phyloP scores from a whole-genome alignment of 2,113 vertebrate genomes.

The Fregata magnificens region DNA sequence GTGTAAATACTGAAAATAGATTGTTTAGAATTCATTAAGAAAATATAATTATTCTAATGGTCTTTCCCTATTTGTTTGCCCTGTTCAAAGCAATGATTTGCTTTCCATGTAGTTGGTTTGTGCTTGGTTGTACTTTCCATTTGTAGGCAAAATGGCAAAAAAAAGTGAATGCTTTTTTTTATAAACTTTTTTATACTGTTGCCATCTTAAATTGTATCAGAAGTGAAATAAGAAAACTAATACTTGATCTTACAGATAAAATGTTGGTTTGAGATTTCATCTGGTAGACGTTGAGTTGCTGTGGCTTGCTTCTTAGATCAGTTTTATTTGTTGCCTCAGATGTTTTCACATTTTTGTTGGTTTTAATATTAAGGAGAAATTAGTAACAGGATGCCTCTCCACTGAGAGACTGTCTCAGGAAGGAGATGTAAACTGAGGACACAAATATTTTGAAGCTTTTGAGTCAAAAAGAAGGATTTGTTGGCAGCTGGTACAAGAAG shows the following conservation, averaged over 20 bases:
- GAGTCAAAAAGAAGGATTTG: slow-evolving; percentile 28
- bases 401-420: slow-evolving; percentile 70
- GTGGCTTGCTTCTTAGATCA: background rate
- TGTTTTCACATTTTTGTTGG: background rate
- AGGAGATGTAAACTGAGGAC: slow-evolving; percentile 45
- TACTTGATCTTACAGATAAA: background rate
- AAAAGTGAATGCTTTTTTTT: background rate
- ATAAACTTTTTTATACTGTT: background rate
- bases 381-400: slow-evolving; percentile 57
- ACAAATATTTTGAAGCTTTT: slow-evolving; percentile 61
- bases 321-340: background rate
- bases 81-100: background rate
- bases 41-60: background rate
- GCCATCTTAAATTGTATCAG: background rate
- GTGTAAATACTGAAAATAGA: background rate
- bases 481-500: slow-evolving; percentile 36
- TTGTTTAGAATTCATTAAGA: background rate
- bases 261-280: background rate
- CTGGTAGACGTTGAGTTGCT: background rate
- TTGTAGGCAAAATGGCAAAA: background rate
- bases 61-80: background rate
- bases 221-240: background rate
- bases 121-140: background rate
- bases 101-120: background rate
- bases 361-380: slow-evolving; percentile 35